These are phyloP conservation scores for Rafetus swinhoei DNA, from an alignment of 2,113 vertebrate species.

Conservation along the genomic window DNA sequence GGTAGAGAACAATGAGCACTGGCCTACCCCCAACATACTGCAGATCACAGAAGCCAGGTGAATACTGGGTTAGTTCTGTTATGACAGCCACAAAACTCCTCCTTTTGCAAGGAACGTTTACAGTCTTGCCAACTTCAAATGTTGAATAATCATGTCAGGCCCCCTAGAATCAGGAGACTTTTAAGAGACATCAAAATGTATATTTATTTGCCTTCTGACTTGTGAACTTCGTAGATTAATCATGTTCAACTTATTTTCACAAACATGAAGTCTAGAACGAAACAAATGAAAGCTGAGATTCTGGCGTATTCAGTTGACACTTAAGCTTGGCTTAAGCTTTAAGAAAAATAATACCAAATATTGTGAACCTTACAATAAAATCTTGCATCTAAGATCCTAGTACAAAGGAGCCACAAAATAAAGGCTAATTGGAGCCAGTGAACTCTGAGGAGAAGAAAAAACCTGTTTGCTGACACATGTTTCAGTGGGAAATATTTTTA, in stretches of 20 bases:
- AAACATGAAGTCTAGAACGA: background rate
- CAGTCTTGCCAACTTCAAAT: background rate
- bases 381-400: background rate
- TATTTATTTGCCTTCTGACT: background rate
- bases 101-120: background rate
- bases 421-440: background rate
- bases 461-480: background rate
- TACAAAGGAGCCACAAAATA: background rate
- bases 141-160: background rate
- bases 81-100: background rate
- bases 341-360: background rate
- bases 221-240: background rate
- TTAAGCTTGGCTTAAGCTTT: background rate
- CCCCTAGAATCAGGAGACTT: background rate
- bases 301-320: background rate
- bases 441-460: background rate
- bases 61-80: background rate
- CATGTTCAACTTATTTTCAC: background rate
- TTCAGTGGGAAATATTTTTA: background rate
- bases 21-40: background rate
- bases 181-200: background rate
- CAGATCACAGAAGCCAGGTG: background rate
- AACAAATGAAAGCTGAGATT: background rate
- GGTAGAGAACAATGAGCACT: background rate
- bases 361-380: background rate